Conservation (phyloP, 2,113 vertebrate genomes). For the Nerophis lumbriciformis region DNA sequence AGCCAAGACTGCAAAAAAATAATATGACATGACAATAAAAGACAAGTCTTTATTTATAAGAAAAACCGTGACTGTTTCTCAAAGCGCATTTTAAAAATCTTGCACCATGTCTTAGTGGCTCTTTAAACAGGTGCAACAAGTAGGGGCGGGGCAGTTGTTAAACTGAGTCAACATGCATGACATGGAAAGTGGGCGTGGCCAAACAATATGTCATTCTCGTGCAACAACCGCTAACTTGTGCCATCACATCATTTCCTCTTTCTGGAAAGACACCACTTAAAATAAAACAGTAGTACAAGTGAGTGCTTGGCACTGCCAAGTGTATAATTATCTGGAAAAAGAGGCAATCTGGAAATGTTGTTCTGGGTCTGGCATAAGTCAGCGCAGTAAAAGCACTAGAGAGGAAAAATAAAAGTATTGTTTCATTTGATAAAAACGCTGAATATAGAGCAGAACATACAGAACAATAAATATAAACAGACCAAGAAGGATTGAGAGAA, state of each 20-base stretch:
- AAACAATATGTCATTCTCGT: neutral
- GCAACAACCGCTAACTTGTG: constrained; percentile 6
- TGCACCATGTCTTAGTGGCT: constrained; percentile 13
- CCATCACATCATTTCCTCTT: constrained; percentile 4
- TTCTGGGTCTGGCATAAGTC: constrained; percentile 36
- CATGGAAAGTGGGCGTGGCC: constrained; percentile 10
- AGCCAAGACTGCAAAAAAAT: no score
- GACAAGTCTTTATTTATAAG: constrained; percentile 59
- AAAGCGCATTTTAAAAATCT: constrained; percentile 41
- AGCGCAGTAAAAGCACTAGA: constrained; percentile 1
- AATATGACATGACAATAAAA: constrained; percentile 39
- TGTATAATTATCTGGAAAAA: neutral
- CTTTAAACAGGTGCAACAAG: constrained; percentile 37
- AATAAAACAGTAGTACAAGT: constrained; percentile 12
- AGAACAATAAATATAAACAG: constrained; percentile 65
- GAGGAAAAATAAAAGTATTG: constrained; percentile 23
- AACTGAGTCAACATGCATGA: constrained; percentile 37
- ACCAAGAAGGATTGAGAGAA: constrained; percentile 35
- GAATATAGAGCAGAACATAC: constrained; percentile 37
- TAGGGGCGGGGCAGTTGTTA: constrained; percentile 11
- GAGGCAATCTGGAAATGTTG: neutral
- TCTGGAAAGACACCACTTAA: constrained; percentile 51
- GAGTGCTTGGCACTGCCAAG: neutral
- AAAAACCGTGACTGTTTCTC: constrained; percentile 46
- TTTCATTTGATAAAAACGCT: constrained; percentile 22